These are phyloP conservation scores for Pollicipes pollicipes DNA, from an alignment of 1,140 invertebrate species.

Conservation along the genomic window DNA sequence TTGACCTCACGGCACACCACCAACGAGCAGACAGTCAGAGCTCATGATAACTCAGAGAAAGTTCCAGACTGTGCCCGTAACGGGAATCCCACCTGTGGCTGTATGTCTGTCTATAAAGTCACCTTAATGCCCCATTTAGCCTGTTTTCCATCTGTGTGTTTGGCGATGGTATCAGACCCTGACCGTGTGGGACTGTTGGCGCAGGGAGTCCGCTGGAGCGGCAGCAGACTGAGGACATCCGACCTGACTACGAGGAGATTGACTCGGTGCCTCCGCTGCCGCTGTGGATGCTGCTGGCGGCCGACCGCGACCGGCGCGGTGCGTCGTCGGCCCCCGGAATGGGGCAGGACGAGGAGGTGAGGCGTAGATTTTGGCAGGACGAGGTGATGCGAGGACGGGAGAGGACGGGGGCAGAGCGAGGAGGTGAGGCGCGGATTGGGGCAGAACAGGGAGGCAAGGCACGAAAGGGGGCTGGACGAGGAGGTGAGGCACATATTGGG, in stretches of 20 bases:
- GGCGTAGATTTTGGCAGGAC: not conserved
- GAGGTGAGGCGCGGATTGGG: too few species aligned
- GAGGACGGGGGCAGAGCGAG: not conserved
- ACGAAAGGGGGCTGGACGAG: not conserved
- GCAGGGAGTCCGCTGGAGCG: constrained; percentile 2
- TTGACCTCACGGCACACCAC: too few species aligned
- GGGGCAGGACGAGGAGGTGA: not conserved
- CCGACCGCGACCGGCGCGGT: constrained; percentile 59
- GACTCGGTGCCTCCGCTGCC: constrained; percentile 90
- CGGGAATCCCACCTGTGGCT: too few species aligned
- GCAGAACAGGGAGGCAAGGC: too few species aligned
- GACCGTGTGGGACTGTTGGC: too few species aligned
- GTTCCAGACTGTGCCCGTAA: too few species aligned
- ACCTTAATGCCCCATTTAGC: too few species aligned
- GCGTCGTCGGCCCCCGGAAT: constrained; percentile 19
- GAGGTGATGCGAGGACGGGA: constrained; percentile 13
- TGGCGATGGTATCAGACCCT: too few species aligned
- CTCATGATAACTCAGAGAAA: too few species aligned
- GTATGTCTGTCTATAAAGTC: too few species aligned
- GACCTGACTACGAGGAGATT: constrained; percentile 87
- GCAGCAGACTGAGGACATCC: constrained; percentile 49
- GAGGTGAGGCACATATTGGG: constrained; percentile 23
- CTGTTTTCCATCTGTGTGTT: too few species aligned
- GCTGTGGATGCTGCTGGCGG: constrained; percentile 81
- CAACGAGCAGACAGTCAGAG: too few species aligned